Base-by-base conservation (phyloP, 1,140 invertebrate genomes). In the Trypoxylus dichotomus region DNA sequence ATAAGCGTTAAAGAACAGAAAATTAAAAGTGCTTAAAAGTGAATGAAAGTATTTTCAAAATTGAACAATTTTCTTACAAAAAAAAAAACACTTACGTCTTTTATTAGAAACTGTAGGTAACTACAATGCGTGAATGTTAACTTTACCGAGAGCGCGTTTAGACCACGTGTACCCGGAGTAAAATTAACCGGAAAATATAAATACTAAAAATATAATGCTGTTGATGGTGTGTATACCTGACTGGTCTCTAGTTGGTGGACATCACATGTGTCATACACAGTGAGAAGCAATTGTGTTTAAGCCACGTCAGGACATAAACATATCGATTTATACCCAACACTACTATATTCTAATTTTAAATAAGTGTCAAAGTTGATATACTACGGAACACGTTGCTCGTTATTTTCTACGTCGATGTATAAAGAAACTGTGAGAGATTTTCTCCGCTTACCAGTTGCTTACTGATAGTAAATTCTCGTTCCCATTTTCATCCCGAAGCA, bases 191-290 rank as follows among this genome's bases (percentile, higher is more conserved):
- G 58, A 63, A 63, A 63, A 10, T n/a, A 47, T 47, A 24, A 24
- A 24, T 63, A 63, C 58, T 19, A 27, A 63, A 21, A 24, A 5
- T 63, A 63, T 19, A 11, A 27, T 21, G 19, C 8, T 24, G 10
- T 63, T 63, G 58, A 2, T 27, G n/a, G 25, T 24, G 21, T 63
- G 58, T 63, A 63, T 24, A 21, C 19, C 11, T 8, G 8, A n/a
- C 19, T 63, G 19, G 15, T 24, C 21, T 63, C 58, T 24, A 19
- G 58, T 63, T 63, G 58, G 58, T 63, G 58, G 25, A 63, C 25
- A 63, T 63, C 58, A 63, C 58, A 63, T 63, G 58, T 63, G 58
- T 63, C 58, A 63, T 63, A 63, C 58, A 63, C 58, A 63, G 58
- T 63, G 58, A 63, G 58, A 63, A 63, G 58, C 58, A 63, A 63